These are phyloP conservation scores for Hypomesus transpacificus DNA, from an alignment of 2,113 vertebrate species.

Conservation along the genomic window DNA sequence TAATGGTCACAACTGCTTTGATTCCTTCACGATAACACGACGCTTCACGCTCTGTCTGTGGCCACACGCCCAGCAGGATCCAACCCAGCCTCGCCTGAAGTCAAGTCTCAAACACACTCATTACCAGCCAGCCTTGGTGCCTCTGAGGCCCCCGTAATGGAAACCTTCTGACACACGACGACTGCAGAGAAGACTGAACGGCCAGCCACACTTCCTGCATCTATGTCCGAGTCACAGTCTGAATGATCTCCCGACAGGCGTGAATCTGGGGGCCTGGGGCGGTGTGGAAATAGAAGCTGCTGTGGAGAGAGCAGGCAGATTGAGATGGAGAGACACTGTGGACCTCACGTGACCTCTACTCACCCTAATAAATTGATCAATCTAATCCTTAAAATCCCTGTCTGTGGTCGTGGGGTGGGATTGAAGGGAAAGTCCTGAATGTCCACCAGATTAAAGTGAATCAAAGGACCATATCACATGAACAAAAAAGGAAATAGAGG, in stretches of 20 bases:
- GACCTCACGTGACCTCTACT: conserved; percentile 40
- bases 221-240: not conserved
- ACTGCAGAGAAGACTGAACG: not conserved
- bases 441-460: not conserved
- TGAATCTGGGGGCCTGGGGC: not conserved
- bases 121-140: conserved; percentile 1
- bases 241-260: not conserved
- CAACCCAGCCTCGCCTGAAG: conserved; percentile 13
- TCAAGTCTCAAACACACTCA: conserved; percentile 28
- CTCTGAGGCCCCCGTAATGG: conserved; percentile 7
- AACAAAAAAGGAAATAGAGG: too few species aligned
- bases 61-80: conserved; percentile 38
- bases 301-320: conserved; percentile 10
- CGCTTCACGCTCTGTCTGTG: conserved; percentile 46
- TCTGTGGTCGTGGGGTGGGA: conserved; percentile 8
- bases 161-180: conserved; percentile 8
- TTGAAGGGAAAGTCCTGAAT: not conserved
- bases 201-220: not conserved
- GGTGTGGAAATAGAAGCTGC: not conserved
- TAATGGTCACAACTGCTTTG: conserved; percentile 42
- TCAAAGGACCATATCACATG: too few species aligned
- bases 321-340: conserved; percentile 14
- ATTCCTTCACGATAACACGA: conserved; percentile 39
- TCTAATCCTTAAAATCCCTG: conserved; percentile 44
- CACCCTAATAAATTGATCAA: conserved; percentile 36